Evolutionary conservation across 2,113 vertebrate species (phyloP).

Genomic region (Manacus vitellinus): DNA sequence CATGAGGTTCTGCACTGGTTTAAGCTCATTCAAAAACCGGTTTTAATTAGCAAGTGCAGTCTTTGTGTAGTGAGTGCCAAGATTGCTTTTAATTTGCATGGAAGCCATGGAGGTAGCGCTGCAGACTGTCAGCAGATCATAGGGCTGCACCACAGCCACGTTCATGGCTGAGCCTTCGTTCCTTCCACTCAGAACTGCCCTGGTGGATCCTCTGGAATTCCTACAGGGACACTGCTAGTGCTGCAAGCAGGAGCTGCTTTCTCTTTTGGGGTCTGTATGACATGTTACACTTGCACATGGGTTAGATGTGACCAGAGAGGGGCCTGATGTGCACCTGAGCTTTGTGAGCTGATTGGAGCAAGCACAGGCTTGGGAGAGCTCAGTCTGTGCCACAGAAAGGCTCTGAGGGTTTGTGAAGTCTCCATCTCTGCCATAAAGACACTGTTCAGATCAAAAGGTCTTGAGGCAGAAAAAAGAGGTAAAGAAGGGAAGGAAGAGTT

Average conservation of each 20-base stretch:
- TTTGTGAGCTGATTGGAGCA: neutral
- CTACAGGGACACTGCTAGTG: neutral
- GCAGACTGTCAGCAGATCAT: neutral
- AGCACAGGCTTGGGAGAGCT: neutral
- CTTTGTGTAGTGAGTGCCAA: conserved; percentile 17
- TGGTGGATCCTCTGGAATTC: neutral
- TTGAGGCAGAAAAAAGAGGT: rapidly evolving
- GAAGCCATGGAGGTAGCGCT: neutral
- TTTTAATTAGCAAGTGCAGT: conserved; percentile 22
- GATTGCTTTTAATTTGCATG: neutral
- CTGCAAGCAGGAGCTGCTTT: neutral
- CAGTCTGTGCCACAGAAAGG: rapidly evolving
- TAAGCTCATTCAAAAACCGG: neutral
- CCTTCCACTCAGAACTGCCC: neutral
- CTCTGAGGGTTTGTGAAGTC: neutral
- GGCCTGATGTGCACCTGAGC: neutral
- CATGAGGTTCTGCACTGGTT: neutral
- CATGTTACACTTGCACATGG: neutral
- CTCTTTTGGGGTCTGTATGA: rapidly evolving
- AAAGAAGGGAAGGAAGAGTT: neutral
- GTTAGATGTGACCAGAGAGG: neutral
- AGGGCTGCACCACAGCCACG: neutral
- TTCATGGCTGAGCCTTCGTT: neutral
- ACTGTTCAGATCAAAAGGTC: neutral
- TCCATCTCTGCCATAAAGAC: neutral